Base-by-base conservation (phyloP, 2,113 vertebrate genomes). In the Pelusios castaneus region DNA sequence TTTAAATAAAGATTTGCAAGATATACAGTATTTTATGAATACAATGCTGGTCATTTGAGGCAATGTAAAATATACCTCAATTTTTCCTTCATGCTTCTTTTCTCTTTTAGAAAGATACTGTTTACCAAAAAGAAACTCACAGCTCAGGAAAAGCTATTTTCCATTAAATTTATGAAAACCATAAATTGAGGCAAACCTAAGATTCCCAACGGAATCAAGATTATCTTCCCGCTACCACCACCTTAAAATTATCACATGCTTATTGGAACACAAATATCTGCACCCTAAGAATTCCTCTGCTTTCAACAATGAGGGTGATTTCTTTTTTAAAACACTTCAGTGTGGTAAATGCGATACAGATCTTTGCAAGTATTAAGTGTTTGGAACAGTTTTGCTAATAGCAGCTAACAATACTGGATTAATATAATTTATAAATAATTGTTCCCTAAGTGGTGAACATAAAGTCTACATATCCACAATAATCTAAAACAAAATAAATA, bases 161-260 rank as follows among this genome's bases (percentile, higher is more conserved):
- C 97, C 98, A 98, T 97, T 98, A 98, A 96, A 98, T 98, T 98
- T 98, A 98, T 98, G 98, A 98, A 98, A 98, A 98, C 97, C 98
- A 98, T 97, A 98, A 98, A 97, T 97, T 98, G 97, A 98, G 97
- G 96, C 97, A 97, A 98, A 98, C 97, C 97, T 98, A 98, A 98
- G 98, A 98, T 98, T 98, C 98, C 97, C 97, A 98, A 98, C 97
- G 98, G 98, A 98, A 98, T 98, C 98, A 98, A 98, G 98, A 98
- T 98, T 97, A 98, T 98, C 98, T 98, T 98, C 98, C 98, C 97
- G 97, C 98, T 97, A 98, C 97, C 98, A 98, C 98, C 98, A 97
- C 98, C 97, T 97, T 97, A 97, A 98, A 96, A 98, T 97, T 98
- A 98, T 98, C 97, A 98, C 98, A 98, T 98, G 98, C 98, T 97